phyloP scores from a whole-genome alignment of 2,797 vertebrate species.

The Coreius guichenoti region DNA sequence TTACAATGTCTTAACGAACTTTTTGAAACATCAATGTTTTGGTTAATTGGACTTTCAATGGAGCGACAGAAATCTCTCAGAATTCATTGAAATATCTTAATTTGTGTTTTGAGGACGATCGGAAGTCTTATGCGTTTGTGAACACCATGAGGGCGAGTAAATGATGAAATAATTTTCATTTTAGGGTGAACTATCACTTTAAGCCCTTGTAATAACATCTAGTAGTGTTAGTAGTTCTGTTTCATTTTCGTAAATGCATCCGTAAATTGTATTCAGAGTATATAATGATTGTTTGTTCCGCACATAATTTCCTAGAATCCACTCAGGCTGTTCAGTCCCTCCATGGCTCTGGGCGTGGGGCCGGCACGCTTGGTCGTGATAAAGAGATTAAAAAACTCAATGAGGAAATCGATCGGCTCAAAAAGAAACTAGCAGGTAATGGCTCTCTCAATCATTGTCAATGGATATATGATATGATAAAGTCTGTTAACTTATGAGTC shows the following conservation, averaged over 20 bases:
- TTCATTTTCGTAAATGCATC: neutral
- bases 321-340: conserved; percentile 86
- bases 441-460: neutral
- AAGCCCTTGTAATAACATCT: neutral
- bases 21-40: neutral
- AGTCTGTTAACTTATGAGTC: conserved; percentile 4
- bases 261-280: neutral
- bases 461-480: neutral
- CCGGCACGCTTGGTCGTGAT: conserved; percentile 82
- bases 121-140: neutral
- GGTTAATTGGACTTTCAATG: neutral
- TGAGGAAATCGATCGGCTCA: conserved; percentile 93
- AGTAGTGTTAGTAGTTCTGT: neutral
- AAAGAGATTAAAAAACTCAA: conserved; percentile 94
- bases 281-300: neutral
- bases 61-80: neutral
- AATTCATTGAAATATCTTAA: neutral
- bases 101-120: neutral
- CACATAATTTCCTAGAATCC: conserved; percentile 80
- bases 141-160: neutral
- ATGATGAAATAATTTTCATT: neutral
- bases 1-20: neutral
- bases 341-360: conserved; percentile 80
- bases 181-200: neutral
- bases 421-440: conserved; percentile 92